Conservation (phyloP, 2,113 vertebrate genomes). For the Notechis scutatus region DNA sequence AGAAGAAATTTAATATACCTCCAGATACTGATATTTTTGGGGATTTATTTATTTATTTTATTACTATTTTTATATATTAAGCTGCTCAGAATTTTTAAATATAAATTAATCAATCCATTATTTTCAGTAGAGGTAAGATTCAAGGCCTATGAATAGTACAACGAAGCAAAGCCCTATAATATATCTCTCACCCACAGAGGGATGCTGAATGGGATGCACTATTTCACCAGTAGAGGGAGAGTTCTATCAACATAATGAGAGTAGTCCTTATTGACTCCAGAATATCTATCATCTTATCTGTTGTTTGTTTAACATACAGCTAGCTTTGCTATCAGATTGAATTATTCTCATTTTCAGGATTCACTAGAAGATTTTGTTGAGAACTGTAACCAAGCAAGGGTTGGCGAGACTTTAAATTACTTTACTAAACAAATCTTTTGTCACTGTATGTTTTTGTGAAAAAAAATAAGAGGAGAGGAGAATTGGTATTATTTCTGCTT, state of each 20-base stretch:
- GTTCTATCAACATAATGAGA: not conserved
- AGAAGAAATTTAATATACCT: not conserved
- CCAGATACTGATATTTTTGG: not conserved
- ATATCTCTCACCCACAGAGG: not conserved
- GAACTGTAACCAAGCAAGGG: not conserved
- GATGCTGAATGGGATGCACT: not conserved
- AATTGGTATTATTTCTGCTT: not conserved
- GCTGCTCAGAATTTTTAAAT: not conserved
- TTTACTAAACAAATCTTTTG: not conserved
- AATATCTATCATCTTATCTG: not conserved
- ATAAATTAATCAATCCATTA: not conserved
- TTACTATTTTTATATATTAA: not conserved
- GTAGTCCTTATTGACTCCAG: not conserved
- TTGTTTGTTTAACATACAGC: not conserved
- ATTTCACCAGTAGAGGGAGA: conserved; percentile 9
- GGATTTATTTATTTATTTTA: not conserved
- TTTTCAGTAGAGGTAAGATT: not conserved
- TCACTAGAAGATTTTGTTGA: not conserved
- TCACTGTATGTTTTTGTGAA: not conserved
- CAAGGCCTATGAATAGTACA: not conserved
- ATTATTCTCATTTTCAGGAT: not conserved
- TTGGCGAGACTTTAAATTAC: not conserved
- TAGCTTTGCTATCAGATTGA: not conserved
- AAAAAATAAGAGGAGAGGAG: not conserved
- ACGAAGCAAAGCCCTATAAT: not conserved